A percentile compares a stretch with the other conserved stretches of the same genome.
These are phyloP conservation scores for Spilosoma lubricipeda DNA, from an alignment of 2,888 invertebrate genomes.

Conservation along the genomic window DNA sequence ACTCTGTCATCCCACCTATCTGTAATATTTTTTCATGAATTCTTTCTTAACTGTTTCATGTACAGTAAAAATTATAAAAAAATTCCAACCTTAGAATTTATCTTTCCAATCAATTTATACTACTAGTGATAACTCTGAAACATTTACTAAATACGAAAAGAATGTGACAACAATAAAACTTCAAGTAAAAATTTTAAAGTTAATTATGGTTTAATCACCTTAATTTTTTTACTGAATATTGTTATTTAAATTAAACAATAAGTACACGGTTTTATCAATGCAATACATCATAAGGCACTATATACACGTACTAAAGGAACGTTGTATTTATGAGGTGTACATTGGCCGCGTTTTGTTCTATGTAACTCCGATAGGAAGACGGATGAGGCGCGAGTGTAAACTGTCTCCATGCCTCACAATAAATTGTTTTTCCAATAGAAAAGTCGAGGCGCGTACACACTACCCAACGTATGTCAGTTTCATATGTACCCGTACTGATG, in stretches of 20 bases:
- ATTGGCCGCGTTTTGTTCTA: not conserved
- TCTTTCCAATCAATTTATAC: no score
- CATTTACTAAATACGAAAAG: not conserved
- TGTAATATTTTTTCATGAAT: not conserved
- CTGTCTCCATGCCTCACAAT: slow-evolving; percentile 24
- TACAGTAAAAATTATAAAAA: no score
- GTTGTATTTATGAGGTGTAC: not conserved
- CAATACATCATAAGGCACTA: not conserved
- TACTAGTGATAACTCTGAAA: no score
- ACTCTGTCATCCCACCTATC: not conserved
- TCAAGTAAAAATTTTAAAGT: no score
- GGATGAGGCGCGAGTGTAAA: slow-evolving; percentile 17
- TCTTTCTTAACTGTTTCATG: no score
- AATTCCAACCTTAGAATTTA: no score
- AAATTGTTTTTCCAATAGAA: slow-evolving; percentile 27
- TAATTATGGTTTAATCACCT: no score
- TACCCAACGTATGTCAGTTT: not conserved
- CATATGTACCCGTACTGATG: not conserved
- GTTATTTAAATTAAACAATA: not conserved
- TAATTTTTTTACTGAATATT: no score
- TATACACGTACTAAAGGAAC: not conserved
- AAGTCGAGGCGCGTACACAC: slow-evolving; percentile 10
- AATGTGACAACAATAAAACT: no score
- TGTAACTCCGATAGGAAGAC: slow-evolving; percentile 7
- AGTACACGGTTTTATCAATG: not conserved